Conservation (phyloP, 1,140 invertebrate genomes). For the Phocides pigmalion region DNA sequence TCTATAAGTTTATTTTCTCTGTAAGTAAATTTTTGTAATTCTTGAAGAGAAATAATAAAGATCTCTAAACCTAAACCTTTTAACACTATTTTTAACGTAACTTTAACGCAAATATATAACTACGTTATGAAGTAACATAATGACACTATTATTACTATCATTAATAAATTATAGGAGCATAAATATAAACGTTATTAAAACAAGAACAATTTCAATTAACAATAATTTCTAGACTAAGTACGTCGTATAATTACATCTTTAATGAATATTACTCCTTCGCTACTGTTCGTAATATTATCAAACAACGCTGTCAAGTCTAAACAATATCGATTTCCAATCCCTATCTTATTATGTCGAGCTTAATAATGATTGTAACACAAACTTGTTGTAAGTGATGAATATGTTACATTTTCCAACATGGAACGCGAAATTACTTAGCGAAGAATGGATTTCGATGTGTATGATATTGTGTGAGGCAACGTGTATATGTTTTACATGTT, state of each 20-base stretch:
- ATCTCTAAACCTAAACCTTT: too few species aligned
- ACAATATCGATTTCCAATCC: conserved; percentile 25
- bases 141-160: too few species aligned
- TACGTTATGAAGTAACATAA: too few species aligned
- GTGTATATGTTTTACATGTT: too few species aligned
- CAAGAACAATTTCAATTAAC: not conserved
- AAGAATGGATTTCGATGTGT: conserved; percentile 7
- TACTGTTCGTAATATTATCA: conserved; percentile 20
- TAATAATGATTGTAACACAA: conserved; percentile 29
- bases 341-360: conserved; percentile 22
- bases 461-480: too few species aligned
- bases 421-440: conserved; percentile 21
- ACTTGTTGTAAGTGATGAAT: conserved; percentile 25
- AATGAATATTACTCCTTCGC: conserved; percentile 3
- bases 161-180: too few species aligned
- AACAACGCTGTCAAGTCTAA: conserved; percentile 14
- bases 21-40: too few species aligned
- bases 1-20: too few species aligned
- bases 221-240: conserved; percentile 10
- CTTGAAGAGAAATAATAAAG: too few species aligned
- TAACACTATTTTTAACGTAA: too few species aligned
- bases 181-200: too few species aligned
- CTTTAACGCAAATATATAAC: too few species aligned
- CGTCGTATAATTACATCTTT: conserved; percentile 8
- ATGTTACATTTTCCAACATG: conserved; percentile 19